phyloP scores from a whole-genome alignment of 2,113 vertebrate species.

The Pseudorectes ferrugineus region DNA sequence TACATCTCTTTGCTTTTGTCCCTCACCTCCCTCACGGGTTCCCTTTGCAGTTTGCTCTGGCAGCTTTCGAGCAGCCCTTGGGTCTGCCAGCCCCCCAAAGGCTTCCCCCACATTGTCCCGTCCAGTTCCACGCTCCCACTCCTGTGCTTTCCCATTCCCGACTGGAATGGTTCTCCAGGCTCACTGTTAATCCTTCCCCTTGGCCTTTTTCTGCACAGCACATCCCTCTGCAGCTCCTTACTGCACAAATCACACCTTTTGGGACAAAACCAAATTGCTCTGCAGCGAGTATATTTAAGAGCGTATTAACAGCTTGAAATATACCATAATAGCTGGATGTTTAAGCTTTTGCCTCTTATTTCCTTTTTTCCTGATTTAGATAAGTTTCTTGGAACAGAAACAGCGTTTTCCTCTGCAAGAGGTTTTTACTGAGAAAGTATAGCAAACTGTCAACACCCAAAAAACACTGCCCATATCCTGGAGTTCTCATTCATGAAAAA shows the following conservation, averaged over 20 bases:
- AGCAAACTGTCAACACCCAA: constrained; percentile 41
- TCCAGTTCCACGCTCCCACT: neutral
- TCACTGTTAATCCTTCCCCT: neutral
- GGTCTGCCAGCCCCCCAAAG: neutral
- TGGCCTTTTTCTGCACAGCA: neutral
- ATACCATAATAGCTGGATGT: neutral
- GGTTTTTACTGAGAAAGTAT: constrained; percentile 14
- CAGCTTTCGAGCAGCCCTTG: neutral
- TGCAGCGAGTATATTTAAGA: neutral
- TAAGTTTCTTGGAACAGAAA: constrained; percentile 25
- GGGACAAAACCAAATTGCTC: neutral
- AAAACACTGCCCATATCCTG: constrained; percentile 18
- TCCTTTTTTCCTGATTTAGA: neutral
- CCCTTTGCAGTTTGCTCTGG: neutral
- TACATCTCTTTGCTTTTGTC: neutral
- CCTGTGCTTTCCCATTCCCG: neutral
- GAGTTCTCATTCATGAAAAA: constrained; percentile 53
- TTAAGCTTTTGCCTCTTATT: neutral
- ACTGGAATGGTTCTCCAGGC: neutral
- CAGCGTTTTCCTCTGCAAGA: neutral
- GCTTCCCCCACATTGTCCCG: neutral
- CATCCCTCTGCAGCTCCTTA: neutral
- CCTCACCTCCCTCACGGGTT: neutral
- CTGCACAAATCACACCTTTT: neutral
- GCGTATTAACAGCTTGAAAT: neutral